A percentile compares a stretch with the other conserved stretches of the same genome.
These are phyloP conservation scores for Phoenicopterus ruber DNA, from an alignment of 2,113 vertebrate species.

Conservation along the genomic window DNA sequence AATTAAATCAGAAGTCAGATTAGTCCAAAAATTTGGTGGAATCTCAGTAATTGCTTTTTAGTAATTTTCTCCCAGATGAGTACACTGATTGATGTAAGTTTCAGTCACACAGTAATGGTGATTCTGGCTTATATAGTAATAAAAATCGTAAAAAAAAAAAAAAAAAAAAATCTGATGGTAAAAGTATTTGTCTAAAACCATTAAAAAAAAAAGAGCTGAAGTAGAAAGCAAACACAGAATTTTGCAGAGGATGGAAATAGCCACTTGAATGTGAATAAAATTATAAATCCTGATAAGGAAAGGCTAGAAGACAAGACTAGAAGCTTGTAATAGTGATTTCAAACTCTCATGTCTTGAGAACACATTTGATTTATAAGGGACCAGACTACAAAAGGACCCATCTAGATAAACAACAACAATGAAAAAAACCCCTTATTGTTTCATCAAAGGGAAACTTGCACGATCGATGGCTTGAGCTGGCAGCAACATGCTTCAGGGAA, in stretches of 20 bases:
- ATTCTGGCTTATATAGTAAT: neutral
- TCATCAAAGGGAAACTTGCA: constrained; percentile 14
- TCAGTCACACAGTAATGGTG: neutral
- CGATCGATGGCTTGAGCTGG: neutral
- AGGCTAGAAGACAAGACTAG: neutral
- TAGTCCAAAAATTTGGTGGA: neutral
- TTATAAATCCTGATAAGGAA: neutral
- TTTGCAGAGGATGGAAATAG: neutral
- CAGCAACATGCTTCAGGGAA: neutral
- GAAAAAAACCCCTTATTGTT: constrained; percentile 2
- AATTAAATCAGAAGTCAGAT: neutral
- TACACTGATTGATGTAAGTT: neutral
- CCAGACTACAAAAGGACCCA: neutral
- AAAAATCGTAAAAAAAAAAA: neutral
- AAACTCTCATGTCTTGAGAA: neutral
- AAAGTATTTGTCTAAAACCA: neutral
- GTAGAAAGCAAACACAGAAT: neutral
- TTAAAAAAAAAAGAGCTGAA: neutral
- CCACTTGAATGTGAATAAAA: neutral
- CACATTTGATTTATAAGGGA: neutral
- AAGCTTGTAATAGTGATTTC: neutral
- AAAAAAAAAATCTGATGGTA: neutral
- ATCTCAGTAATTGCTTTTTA: neutral
- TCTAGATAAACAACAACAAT: constrained; percentile 2
- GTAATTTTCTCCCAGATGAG: neutral